Evolutionary conservation across 37 sponge, comb jelly and placozoan species (phyloP), one percentile per base, ranked within the genome.

Genomic region (Cladorhizidae sp.): DNA sequence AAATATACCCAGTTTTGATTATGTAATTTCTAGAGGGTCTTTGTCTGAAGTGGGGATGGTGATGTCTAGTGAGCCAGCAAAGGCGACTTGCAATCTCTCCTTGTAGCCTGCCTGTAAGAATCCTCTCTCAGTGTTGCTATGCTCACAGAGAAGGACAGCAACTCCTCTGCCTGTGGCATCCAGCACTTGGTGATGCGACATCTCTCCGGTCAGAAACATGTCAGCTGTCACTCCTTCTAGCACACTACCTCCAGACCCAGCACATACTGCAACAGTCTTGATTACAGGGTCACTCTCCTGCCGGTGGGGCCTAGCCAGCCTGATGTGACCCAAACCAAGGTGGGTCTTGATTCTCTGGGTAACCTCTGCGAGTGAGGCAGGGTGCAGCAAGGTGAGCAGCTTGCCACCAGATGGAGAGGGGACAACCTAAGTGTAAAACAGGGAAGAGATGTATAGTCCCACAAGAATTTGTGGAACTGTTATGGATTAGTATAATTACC

Each of bases 61-160:
- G 29, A 93, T 62, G 11, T 91, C 84, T 17, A 96, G 80, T 7
- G 63, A 64, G 18, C 70, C 56, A 3, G 52, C 73, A 17, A 90
- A 59, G 17, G 59, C 72, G 9, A 31, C 26, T 31, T 80, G 58
- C 20, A 88, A 52, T 40, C 21, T 74, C 26, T 61, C 70, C 26
- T 81, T 85, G 67, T 89, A 86, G 21, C 73, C 59, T 5, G 41
- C 1, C 21, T 80, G 52, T 37, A 98, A 87, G 70, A 73, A 98
- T 14, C 98, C 98, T 28, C 98, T 77, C 72, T 98, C 98, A 29
- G 96, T 98, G 83, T 98, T 93, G 80, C 84, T 90, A 80, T 98
- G 98, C 35, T 95, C 98, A 81, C 94, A 90, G 17, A 95, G 90
- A 20, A 98, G 68, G 25, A 95, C 96, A 55, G 70, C 75, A 0